Base-by-base conservation (phyloP, 2,797 vertebrate genomes). In the Sylvilagus floridanus region DNA sequence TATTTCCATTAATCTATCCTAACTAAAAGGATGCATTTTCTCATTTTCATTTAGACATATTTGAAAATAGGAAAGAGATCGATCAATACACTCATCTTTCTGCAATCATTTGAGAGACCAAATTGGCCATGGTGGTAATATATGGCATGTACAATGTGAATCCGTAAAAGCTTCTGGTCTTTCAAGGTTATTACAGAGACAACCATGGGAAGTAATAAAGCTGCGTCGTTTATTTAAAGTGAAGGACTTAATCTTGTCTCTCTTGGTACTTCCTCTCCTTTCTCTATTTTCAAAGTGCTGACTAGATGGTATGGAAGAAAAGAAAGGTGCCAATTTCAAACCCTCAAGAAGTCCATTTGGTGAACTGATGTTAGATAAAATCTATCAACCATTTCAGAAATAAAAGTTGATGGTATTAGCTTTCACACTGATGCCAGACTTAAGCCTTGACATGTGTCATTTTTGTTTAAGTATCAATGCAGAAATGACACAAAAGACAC, bases 141-240 rank as follows among this genome's bases (percentile, higher is more conserved):
- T 35, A 86, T 71, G 69, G 4, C 69, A 62, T 0, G 0, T 16
- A 32, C 24, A 30, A 30, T 21, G 52, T 19, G 88, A 83, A n/a
- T 86, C 71, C 72, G 94, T 96, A 90, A 96, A 93, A 96, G 94
- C 93, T 24, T 93, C 93, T 83, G 65, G 65, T 71, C 81, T 79
- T 69, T 87, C n/a, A 84, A 84, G 88, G 92, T 94, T 84, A 91
- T 95, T 92, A 76, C 1, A 1, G 85, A 90, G 60, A 62, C n/a
- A 28, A 91, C 60, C 68, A 14, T 57, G 77, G 91, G 84, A 96
- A 95, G 94, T 84, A 73, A 94, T 93, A 95, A 94, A 97, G 81
- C 7, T 3, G 6, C 17, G 79, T 7, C 68, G 2, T 92, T 85
- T 77, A 66, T 88, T 92, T 94, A 94, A 96, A 96, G 76, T 26